Evolutionary conservation across 2,113 vertebrate species (phyloP).

Genomic region (Lipotes vexillifer): DNA sequence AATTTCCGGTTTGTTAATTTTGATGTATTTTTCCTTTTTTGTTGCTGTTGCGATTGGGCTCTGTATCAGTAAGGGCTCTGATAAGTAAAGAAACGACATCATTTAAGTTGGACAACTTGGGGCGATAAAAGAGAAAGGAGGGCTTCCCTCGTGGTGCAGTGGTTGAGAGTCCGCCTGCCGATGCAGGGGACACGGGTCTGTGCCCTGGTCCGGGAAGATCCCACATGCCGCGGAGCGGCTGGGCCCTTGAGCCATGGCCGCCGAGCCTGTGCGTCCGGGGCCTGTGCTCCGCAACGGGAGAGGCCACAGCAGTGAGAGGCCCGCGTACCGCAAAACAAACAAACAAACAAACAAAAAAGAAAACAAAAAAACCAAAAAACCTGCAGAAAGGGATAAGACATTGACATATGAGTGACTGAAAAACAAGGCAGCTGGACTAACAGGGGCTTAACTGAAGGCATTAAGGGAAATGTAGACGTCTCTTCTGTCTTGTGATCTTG

Average conservation of each 20-base stretch:
- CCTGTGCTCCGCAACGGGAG: too few species aligned
- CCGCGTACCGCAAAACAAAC: too few species aligned
- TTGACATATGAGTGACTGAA: background rate
- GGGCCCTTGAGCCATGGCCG: too few species aligned
- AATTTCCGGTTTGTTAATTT: background rate
- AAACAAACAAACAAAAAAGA: too few species aligned
- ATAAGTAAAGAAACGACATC: background rate
- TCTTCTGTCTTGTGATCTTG: background rate
- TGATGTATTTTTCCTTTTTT: background rate
- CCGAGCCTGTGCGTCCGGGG: too few species aligned
- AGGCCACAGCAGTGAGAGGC: too few species aligned
- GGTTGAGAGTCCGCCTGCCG: too few species aligned
- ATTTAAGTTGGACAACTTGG: background rate
- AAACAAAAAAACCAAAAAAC: background rate
- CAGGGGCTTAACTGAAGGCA: background rate
- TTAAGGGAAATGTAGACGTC: background rate
- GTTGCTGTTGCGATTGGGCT: background rate
- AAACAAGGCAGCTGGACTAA: background rate
- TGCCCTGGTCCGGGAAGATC: too few species aligned
- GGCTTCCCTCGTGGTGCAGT: too few species aligned
- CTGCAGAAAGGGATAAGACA: background rate
- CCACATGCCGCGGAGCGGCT: too few species aligned
- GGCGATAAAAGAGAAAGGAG: background rate
- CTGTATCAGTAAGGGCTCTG: background rate
- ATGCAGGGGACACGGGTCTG: too few species aligned